phyloP scores from a whole-genome alignment of 2,797 vertebrate species.

The Yasuhikotakia modesta region DNA sequence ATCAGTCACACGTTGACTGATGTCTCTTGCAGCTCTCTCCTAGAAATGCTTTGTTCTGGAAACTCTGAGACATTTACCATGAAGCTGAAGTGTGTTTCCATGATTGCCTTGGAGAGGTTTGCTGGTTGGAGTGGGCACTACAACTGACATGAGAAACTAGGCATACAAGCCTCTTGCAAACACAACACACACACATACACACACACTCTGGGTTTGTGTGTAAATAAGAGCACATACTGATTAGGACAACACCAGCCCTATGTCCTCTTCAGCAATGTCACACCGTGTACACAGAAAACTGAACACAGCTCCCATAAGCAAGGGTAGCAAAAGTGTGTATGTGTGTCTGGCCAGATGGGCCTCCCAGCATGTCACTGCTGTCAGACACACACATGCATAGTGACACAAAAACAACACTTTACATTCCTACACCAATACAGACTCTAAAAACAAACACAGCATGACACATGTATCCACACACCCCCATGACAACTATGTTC shows the following conservation, averaged over 20 bases:
- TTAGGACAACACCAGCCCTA: conserved; percentile 3
- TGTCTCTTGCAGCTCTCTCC: background rate
- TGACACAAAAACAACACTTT: conserved; percentile 36
- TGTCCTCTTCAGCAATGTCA: conserved; percentile 8
- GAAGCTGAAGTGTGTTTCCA: background rate
- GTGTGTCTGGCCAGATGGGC: conserved; percentile 43
- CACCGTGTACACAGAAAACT: conserved; percentile 25
- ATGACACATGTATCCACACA: conserved; percentile 17
- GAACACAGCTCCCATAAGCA: conserved; percentile 36
- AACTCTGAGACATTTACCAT: background rate
- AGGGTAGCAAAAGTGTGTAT: conserved; percentile 1
- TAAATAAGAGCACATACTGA: conserved; percentile 20
- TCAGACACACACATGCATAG: conserved; percentile 8
- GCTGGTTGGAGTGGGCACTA: background rate
- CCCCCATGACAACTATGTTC: conserved; percentile 18
- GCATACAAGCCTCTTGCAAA: background rate
- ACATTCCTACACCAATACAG: background rate
- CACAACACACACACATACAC: conserved; percentile 16
- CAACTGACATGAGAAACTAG: background rate
- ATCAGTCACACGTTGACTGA: conserved; percentile 7
- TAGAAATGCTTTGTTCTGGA: conserved; percentile 1
- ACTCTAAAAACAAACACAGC: conserved; percentile 17
- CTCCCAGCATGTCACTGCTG: conserved; percentile 21
- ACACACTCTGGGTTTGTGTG: conserved; percentile 1
- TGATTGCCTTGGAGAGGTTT: conserved; percentile 1